Conservation (phyloP, 1,140 invertebrate genomes). For the Drosophila ambigua region DNA sequence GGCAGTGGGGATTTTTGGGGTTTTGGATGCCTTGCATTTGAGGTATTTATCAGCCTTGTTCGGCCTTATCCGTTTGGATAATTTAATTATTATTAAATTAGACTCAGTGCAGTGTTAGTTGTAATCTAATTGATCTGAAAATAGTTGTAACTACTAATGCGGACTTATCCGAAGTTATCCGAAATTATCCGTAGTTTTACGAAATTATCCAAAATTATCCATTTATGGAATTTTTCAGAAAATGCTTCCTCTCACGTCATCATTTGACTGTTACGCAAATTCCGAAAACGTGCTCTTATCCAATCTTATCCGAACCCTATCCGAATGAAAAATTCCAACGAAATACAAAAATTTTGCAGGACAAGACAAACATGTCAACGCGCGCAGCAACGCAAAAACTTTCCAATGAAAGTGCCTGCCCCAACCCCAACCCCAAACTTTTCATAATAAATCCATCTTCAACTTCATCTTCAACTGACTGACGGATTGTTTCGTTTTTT, state of each 20-base stretch:
- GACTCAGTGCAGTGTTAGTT: too few species aligned
- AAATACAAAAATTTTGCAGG: constrained; percentile 28
- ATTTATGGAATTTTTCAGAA: too few species aligned
- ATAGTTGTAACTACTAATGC: not conserved
- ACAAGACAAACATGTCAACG: constrained; percentile 47
- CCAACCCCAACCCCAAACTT: constrained; percentile 42
- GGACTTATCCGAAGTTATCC: not conserved
- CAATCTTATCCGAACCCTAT: constrained; percentile 35
- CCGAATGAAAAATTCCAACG: constrained; percentile 34
- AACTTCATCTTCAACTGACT: constrained; percentile 59
- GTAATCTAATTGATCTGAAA: not conserved
- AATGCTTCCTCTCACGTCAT: constrained; percentile 9
- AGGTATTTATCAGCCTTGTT: not conserved
- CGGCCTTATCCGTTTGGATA: not conserved
- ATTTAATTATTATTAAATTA: too few species aligned
- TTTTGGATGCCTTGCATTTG: not conserved
- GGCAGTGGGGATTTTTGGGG: constrained; percentile 24
- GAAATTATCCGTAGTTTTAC: not conserved
- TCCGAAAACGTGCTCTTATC: constrained; percentile 17
- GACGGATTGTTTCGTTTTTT: constrained; percentile 19
- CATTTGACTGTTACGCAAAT: constrained; percentile 12
- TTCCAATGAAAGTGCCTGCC: constrained; percentile 63
- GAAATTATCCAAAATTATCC: too few species aligned
- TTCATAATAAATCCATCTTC: constrained; percentile 62
- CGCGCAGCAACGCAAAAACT: constrained; percentile 48